Evolutionary conservation across 2,888 invertebrate genomes (phyloP).

Genomic region (Sinelater perroti): DNA sequence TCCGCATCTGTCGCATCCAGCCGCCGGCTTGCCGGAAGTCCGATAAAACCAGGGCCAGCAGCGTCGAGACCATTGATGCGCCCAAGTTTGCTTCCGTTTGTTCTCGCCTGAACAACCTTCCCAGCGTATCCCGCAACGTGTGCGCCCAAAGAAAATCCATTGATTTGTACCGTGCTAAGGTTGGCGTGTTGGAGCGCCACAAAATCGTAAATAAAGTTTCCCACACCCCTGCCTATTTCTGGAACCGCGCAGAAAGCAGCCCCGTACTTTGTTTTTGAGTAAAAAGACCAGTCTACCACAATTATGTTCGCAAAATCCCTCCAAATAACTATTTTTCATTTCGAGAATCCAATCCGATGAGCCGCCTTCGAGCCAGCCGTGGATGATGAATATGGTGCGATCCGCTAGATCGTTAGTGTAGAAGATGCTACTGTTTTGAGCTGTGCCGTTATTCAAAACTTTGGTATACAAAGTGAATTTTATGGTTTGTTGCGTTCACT

Average conservation of each 20-base stretch:
- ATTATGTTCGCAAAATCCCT: conserved; percentile 7
- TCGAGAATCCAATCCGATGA: not conserved
- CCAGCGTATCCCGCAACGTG: conserved; percentile 21
- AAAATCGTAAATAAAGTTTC: conserved; percentile 14
- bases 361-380: conserved; percentile 24
- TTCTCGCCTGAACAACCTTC: not conserved
- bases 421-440: not conserved
- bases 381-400: conserved; percentile 9
- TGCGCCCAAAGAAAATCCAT: conserved; percentile 26
- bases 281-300: conserved; percentile 5
- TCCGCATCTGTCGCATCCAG: conserved; percentile 16
- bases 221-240: not conserved
- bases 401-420: not conserved
- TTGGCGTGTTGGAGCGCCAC: not conserved
- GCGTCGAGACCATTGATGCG: conserved; percentile 23
- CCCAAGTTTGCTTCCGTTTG: not conserved
- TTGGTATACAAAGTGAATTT: not conserved
- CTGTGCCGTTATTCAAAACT: not conserved
- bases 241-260: conserved; percentile 6
- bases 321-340: conserved; percentile 17
- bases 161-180: not conserved
- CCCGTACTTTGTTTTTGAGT: not conserved
- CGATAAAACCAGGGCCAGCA: conserved; percentile 4
- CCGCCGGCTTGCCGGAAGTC: not conserved
- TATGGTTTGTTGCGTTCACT: not conserved